These are phyloP conservation scores for Arenaria interpres DNA, from an alignment of 2,113 vertebrate species.

Conservation along the genomic window DNA sequence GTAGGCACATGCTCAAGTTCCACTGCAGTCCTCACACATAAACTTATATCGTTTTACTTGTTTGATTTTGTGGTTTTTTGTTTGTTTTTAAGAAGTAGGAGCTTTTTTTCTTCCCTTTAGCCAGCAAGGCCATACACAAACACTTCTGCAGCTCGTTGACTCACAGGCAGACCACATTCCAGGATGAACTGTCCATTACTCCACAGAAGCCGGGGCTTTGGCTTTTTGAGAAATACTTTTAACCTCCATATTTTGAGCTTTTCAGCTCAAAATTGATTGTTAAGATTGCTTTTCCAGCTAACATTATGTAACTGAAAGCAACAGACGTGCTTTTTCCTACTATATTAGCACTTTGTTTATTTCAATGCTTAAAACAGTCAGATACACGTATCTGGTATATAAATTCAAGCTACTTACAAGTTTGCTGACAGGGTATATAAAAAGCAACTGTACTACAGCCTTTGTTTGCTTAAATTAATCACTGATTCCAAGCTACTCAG, in stretches of 20 bases:
- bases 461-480: not conserved
- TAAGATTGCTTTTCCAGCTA: not conserved
- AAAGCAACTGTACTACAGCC: not conserved
- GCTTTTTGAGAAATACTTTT: not conserved
- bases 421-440: not conserved
- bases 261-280: not conserved
- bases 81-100: not conserved
- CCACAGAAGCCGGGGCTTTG: not conserved
- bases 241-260: not conserved
- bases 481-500: not conserved
- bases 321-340: fast-evolving
- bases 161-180: fast-evolving
- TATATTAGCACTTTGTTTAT: not conserved
- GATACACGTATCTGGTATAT: not conserved
- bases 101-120: not conserved
- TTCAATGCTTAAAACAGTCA: not conserved
- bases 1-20: not conserved
- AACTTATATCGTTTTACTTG: not conserved
- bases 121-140: not conserved
- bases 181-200: not conserved
- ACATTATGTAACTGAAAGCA: not conserved
- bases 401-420: not conserved
- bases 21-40: not conserved
- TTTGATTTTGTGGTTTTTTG: not conserved
- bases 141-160: not conserved